Evolutionary conservation across 1,140 invertebrate species (phyloP), one percentile per base, ranked within the genome.

Genomic region (Drosophila melanica): DNA sequence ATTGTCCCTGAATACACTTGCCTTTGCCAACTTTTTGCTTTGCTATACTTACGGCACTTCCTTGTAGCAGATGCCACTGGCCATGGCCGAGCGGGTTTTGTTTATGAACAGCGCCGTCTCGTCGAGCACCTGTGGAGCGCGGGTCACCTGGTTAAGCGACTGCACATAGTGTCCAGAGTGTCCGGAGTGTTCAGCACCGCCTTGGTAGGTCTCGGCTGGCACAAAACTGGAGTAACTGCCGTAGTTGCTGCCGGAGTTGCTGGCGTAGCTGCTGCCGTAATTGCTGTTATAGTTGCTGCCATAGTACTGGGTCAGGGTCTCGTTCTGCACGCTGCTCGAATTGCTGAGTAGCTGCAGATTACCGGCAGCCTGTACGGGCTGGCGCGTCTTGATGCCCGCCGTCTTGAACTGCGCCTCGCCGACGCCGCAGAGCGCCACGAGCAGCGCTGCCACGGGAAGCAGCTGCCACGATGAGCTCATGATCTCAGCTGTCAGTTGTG

Each of bases 41-140:
- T n/a, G 27, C 35, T 14, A 35, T 30, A 93, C 93, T 93, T 92
- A 94, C 93, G 93, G 93, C 3, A 94, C 93, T 93, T 94, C 93
- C 42, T 92, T 92, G 60, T 92, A 93, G 68, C 93, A 94, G 2
- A 94, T 91, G 27, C 93, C 93, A 58, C 81, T 90, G 48, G 91
- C 90, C 81, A 92, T 92, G 4, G 60, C 58, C 8, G 90, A 77
- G 10, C 90, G 60, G 7, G 91, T 92, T 47, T 87, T 84, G 45
- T 92, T 92, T 39, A 92, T 82, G 39, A 92, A 92, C 50, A 90
- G 64, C 7, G 87, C 87, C 7, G 81, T 91, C 42, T 84, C 75
- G 42, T 92, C 90, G 4, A 91, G 53, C 14, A 90, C 23, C 18
- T 75, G 37, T 1, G 78, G 72, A 7, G 45, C 47, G 0, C 66